These are phyloP conservation scores for Myripristis jacobus DNA, from an alignment of 2,797 vertebrate species.

Conservation along the genomic window DNA sequence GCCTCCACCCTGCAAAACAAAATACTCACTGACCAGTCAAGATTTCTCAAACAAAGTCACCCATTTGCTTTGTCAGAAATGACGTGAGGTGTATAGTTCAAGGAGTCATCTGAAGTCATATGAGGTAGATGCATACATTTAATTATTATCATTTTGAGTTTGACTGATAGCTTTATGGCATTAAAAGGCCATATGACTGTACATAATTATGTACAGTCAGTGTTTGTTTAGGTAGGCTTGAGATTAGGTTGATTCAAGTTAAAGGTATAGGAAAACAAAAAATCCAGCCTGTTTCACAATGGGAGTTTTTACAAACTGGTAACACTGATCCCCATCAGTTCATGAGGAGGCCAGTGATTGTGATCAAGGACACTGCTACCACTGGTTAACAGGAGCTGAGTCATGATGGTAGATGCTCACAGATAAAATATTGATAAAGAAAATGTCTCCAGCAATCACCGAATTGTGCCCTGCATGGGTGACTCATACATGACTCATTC, in stretches of 20 bases:
- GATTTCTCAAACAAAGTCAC: slow-evolving; percentile 21
- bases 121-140: neutral
- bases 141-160: neutral
- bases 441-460: slow-evolving; percentile 6
- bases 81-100: neutral
- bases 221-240: no score
- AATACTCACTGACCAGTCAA: slow-evolving; percentile 48
- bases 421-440: slow-evolving; percentile 22
- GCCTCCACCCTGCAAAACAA: slow-evolving; percentile 67
- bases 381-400: slow-evolving; percentile 8
- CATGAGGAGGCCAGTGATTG: neutral
- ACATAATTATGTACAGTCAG: no score
- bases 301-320: slow-evolving; percentile 41
- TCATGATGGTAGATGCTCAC: slow-evolving; percentile 21
- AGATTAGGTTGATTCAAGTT: neutral
- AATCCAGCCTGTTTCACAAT: neutral
- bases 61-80: slow-evolving; percentile 14
- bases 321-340: neutral
- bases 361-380: neutral
- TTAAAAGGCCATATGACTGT: no score
- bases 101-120: neutral
- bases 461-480: neutral
- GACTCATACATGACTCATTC: slow-evolving; percentile 25
- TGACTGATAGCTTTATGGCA: no score
- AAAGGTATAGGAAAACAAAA: neutral